Base-by-base conservation (phyloP, 2,113 vertebrate genomes). In the Hippolais icterina region DNA sequence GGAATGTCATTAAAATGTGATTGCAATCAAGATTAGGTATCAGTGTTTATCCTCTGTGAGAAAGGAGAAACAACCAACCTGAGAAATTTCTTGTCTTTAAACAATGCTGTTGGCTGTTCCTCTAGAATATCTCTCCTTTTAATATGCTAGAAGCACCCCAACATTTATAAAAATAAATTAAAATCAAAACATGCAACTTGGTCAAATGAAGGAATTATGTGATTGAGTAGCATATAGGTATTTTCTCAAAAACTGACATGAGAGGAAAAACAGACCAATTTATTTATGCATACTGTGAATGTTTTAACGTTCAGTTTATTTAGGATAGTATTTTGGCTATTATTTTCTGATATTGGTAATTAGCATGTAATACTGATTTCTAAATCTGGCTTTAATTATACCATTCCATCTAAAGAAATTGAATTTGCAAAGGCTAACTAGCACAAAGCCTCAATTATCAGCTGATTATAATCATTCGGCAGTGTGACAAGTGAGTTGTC, bases 311-410 rank as follows among this genome's bases (percentile, higher is more conserved):
- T 83, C 63, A 72, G 90, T 96, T 96, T 97, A 94, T 93, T 93
- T 82, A 78, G 70, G 42, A 77, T 13, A 89, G 52, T 87, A 96
- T 87, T 97, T 95, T 90, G 90, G 68, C 71, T 84, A 95, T 93
- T 97, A 90, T 94, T 94, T 97, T 97, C 41, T 97, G 75, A 94
- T 97, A 95, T 85, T 97, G 64, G 76, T 95, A 97, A 96, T 97
- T 95, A 96, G 24, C 41, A 87, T 56, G 87, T 63, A 84, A 72
- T 97, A 94, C 57, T 94, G 89, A 96, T 96, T 94, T 97, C 93
- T 86, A 96, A 94, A 90, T 92, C 90, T 94, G 68, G 49, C 44
- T 41, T 42, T 95, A 96, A 90, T 46, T 66, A 95, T 80, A 66
- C 14, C 17, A 91, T 92, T 97, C 46, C 84, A 91, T 31, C 56